Percentiles rank a stretch among this genome's conserved stretches.
These are phyloP conservation scores for Epinephelus coioides DNA, from an alignment of 2,797 vertebrate genomes.

Conservation along the genomic window DNA sequence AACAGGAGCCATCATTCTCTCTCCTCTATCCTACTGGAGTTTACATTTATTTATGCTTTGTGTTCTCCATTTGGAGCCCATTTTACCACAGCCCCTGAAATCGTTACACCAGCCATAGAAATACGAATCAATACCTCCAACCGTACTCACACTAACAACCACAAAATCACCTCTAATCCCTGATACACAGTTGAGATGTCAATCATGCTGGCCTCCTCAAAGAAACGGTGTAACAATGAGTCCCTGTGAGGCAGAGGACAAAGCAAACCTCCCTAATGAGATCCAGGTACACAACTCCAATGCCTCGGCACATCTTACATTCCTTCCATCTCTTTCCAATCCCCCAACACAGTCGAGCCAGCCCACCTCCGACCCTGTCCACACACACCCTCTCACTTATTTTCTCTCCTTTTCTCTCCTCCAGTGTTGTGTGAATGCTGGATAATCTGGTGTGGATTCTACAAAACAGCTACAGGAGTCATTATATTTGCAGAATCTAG, in stretches of 20 bases:
- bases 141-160: constrained; percentile 64
- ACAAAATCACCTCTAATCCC: constrained; percentile 68
- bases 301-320: constrained; percentile 59
- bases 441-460: constrained; percentile 15
- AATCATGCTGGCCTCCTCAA: constrained; percentile 60
- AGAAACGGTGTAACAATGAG: constrained; percentile 57
- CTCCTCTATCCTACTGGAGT: neutral
- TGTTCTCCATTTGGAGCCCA: constrained; percentile 31
- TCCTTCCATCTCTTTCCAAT: constrained; percentile 58
- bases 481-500: constrained; percentile 7
- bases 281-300: constrained; percentile 67
- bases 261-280: constrained; percentile 73
- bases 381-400: constrained; percentile 20
- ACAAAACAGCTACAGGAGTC: constrained; percentile 10
- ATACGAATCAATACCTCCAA: constrained; percentile 64
- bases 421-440: constrained; percentile 20
- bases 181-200: constrained; percentile 66
- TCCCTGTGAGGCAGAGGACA: constrained; percentile 65
- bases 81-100: constrained; percentile 36
- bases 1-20: constrained; percentile 51
- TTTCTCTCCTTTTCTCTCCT: constrained; percentile 7
- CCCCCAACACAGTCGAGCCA: constrained; percentile 34
- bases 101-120: constrained; percentile 43
- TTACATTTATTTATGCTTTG: constrained; percentile 34
- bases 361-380: constrained; percentile 37